These are phyloP conservation scores for Imbricaverruca yamaguchii DNA, from an alignment of 2,888 invertebrate species.

Conservation along the genomic window DNA sequence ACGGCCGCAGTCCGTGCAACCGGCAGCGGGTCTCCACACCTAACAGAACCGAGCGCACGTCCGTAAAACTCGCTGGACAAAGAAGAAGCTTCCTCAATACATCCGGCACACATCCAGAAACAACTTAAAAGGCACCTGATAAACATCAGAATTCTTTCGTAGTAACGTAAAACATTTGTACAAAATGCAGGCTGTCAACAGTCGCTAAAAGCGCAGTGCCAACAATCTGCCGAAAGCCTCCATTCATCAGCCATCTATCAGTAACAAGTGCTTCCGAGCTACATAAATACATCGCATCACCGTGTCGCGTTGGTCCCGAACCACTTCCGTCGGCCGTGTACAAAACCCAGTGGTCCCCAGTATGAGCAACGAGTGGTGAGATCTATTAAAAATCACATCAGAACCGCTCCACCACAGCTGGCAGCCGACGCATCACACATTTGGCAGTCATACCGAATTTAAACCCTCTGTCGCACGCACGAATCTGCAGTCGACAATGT, in stretches of 20 bases:
- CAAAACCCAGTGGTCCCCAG: neutral
- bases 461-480: neutral
- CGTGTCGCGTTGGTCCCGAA: neutral
- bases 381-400: constrained; percentile 16
- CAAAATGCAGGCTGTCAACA: neutral
- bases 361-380: constrained; percentile 17
- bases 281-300: constrained; percentile 1
- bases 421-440: neutral
- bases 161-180: neutral
- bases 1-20: neutral
- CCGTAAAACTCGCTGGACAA: too few species aligned
- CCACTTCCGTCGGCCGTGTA: neutral
- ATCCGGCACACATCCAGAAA: neutral
- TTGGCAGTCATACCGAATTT: constrained; percentile 12
- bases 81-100: too few species aligned
- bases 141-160: too few species aligned
- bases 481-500: neutral
- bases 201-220: neutral
- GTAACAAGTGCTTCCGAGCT: neutral
- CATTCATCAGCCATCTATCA: neutral
- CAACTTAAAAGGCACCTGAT: neutral
- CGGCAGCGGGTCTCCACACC: neutral
- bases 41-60: neutral
- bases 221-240: neutral
- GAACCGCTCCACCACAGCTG: neutral